These are phyloP conservation scores for cattle (Bos taurus) DNA, from an alignment of 2,113 vertebrate genomes.

Conservation along the genomic window ARS-UCD2.0 NC_037335.1:24314001-24314500, in stretches of 20 bases:
- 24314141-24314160: neutral
- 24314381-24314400: neutral
- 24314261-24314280: neutral
- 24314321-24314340: neutral
- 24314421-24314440: neutral
- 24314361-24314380: neutral
- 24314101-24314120: neutral
- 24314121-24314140: neutral
- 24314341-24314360: neutral
- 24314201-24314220: neutral
- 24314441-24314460: neutral
- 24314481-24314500: neutral
- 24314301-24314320: neutral
- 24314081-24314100: neutral
- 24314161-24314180: neutral
- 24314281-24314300: neutral
- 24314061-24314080: neutral
- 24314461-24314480: neutral
- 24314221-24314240: neutral
- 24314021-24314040: neutral
- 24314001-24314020: neutral
- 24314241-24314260: neutral
- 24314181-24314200: neutral
- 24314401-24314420: neutral
- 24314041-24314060: neutral